Percentiles rank a stretch among this genome's conserved stretches.
These are phyloP conservation scores for Nomada flava DNA, from an alignment of 2,888 invertebrate species.

Conservation along the genomic window DNA sequence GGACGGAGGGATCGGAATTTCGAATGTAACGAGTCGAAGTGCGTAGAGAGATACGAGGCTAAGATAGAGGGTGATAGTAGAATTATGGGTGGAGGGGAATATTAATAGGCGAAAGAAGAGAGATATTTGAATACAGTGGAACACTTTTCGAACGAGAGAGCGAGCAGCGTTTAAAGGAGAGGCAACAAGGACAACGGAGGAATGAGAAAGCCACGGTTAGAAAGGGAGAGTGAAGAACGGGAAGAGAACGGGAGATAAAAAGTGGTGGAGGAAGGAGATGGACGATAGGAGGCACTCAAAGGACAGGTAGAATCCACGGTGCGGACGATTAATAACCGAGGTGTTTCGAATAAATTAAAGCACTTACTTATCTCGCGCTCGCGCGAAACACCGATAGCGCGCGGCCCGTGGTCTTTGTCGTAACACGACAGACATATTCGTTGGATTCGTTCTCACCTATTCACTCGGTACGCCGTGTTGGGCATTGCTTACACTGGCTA, in stretches of 20 bases:
- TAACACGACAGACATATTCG: slow-evolving; percentile 68
- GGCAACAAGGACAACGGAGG: neutral
- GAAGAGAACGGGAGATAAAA: slow-evolving; percentile 34
- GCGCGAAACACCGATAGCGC: slow-evolving; percentile 70
- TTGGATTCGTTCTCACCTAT: slow-evolving; percentile 73
- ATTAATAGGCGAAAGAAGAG: too few species aligned
- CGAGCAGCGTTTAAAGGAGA: neutral
- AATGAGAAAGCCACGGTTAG: neutral
- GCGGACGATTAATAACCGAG: slow-evolving; percentile 82
- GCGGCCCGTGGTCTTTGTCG: slow-evolving; percentile 66
- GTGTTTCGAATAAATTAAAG: slow-evolving; percentile 83
- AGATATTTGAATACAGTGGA: too few species aligned
- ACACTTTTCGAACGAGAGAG: too few species aligned
- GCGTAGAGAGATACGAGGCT: neutral
- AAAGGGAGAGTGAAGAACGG: slow-evolving; percentile 11
- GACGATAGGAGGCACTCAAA: slow-evolving; percentile 1
- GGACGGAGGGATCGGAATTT: too few species aligned
- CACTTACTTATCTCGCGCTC: slow-evolving; percentile 78
- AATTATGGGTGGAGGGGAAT: too few species aligned
- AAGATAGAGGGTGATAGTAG: too few species aligned
- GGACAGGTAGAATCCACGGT: slow-evolving; percentile 53
- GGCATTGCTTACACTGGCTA: slow-evolving; percentile 70
- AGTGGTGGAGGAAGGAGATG: slow-evolving; percentile 21
- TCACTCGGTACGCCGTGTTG: slow-evolving; percentile 60
- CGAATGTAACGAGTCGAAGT: neutral